Conservation (phyloP, 2,797 vertebrate genomes). For the Thripadectes ignobilis region DNA sequence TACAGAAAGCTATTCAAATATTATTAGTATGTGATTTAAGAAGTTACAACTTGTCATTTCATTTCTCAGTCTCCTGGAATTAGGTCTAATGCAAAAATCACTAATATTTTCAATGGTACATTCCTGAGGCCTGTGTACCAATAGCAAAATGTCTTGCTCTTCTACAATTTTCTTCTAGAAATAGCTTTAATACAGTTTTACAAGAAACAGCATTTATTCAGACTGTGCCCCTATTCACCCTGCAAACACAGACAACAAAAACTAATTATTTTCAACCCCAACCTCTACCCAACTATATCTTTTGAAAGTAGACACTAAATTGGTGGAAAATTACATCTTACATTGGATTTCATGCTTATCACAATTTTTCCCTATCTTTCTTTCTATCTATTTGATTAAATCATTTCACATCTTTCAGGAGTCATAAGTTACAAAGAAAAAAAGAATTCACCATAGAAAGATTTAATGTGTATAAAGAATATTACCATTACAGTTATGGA, state of each 20-base stretch:
- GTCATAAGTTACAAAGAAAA: neutral
- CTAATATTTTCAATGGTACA: conserved; percentile 33
- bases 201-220: conserved; percentile 37
- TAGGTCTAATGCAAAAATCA: conserved; percentile 8
- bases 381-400: conserved; percentile 47
- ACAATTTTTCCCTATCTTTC: conserved; percentile 3
- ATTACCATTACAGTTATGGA: neutral
- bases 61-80: neutral
- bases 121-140: neutral
- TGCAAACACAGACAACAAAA: conserved; percentile 42
- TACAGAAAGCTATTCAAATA: conserved; percentile 5
- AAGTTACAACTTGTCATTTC: neutral
- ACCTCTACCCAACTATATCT: neutral
- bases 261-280: conserved; percentile 41
- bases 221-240: conserved; percentile 17
- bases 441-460: neutral
- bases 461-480: neutral
- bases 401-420: conserved; percentile 54
- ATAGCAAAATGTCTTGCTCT: conserved; percentile 11
- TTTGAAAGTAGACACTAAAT: conserved; percentile 23
- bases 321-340: conserved; percentile 60
- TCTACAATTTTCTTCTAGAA: conserved; percentile 27
- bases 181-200: conserved; percentile 37
- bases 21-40: neutral
- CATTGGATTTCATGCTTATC: conserved; percentile 58